A percentile compares a stretch with the other conserved stretches of the same genome.
These are phyloP conservation scores for Metallyticus violacea DNA, from an alignment of 2,888 invertebrate genomes.

Conservation along the genomic window DNA sequence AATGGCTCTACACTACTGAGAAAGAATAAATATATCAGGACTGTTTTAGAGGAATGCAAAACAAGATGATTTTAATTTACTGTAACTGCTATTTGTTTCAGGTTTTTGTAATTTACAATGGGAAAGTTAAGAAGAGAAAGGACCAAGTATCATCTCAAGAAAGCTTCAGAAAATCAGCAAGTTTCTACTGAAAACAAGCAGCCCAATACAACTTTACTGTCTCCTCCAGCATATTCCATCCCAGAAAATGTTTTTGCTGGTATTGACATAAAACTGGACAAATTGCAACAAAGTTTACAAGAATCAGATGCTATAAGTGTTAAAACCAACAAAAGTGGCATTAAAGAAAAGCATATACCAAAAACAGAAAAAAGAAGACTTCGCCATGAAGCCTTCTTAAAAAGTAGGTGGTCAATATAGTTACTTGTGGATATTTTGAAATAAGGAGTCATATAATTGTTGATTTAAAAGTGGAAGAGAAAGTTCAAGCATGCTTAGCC, in stretches of 20 bases:
- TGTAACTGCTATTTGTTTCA: not conserved
- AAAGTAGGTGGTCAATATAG: not conserved
- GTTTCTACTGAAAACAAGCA: not conserved
- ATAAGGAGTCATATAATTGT: too few relatives aligned
- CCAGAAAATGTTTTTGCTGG: not conserved
- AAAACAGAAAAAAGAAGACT: constrained; percentile 1
- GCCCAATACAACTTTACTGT: not conserved
- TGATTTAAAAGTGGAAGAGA: too few relatives aligned
- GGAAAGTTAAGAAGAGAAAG: not conserved
- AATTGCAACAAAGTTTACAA: not conserved
- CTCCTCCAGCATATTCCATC: not conserved
- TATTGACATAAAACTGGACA: not conserved
- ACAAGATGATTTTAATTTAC: too few relatives aligned
- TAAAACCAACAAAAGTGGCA: not conserved
- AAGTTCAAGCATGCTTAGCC: too few relatives aligned
- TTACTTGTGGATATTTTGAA: too few relatives aligned
- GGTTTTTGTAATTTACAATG: not conserved
- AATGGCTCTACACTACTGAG: too few relatives aligned
- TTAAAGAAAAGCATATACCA: not conserved
- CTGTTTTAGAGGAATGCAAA: too few relatives aligned
- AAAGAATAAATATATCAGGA: too few relatives aligned
- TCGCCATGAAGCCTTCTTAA: constrained; percentile 3
- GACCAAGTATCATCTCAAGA: not conserved
- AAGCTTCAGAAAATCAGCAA: not conserved
- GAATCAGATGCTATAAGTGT: not conserved